Evolutionary conservation across 1,140 invertebrate species (phyloP).

Genomic region (Druon quercuslanigerum): DNA sequence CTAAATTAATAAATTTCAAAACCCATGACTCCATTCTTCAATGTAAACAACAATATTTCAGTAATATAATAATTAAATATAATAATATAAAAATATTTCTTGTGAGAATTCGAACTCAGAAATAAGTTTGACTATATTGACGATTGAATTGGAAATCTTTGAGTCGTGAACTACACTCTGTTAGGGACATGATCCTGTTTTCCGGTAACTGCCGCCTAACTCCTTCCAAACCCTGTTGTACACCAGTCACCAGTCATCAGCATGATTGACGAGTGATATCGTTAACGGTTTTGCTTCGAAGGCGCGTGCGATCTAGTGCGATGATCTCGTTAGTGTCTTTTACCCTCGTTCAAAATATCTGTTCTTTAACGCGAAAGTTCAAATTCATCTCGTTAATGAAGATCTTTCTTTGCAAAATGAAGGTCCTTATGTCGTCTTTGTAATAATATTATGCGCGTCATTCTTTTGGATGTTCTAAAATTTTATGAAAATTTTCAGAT

Average conservation of each 20-base stretch:
- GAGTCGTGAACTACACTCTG: constrained; percentile 10
- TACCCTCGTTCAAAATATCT: constrained; percentile 44
- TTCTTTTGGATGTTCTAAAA: too few species aligned
- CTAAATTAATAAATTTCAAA: too few species aligned
- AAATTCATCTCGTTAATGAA: constrained; percentile 22
- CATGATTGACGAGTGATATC: constrained; percentile 73
- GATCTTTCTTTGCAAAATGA: background rate
- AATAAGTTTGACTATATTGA: background rate
- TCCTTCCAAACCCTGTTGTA: constrained; percentile 50
- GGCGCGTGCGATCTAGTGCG: constrained; percentile 64
- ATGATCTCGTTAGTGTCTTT: constrained; percentile 67
- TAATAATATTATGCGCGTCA: too few species aligned
- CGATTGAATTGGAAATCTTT: constrained; percentile 17
- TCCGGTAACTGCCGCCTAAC: constrained; percentile 61
- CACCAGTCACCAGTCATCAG: constrained; percentile 65
- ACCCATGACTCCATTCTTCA: too few species aligned
- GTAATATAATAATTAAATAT: too few species aligned
- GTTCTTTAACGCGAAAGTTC: constrained; percentile 33
- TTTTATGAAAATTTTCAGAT: too few species aligned
- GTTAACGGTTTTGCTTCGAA: constrained; percentile 66
- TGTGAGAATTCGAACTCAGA: background rate
- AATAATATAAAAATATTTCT: too few species aligned
- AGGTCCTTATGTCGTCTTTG: background rate
- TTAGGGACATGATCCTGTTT: constrained; percentile 58
- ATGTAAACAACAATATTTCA: too few species aligned